Conservation (phyloP, 2,113 vertebrate genomes). For the Dinomys branickii region DNA sequence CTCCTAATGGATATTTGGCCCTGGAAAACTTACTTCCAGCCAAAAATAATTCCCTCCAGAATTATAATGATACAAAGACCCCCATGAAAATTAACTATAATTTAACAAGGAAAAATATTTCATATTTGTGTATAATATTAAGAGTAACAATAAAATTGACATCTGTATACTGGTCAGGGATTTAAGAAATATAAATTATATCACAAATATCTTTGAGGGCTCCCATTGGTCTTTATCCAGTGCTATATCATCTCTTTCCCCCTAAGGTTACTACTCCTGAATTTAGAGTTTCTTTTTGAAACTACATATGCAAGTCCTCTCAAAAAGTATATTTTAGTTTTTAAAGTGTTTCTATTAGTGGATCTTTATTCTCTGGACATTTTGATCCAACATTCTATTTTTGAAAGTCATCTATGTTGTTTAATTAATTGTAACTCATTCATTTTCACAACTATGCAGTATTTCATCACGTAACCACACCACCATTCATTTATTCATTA, state of each 20-base stretch:
- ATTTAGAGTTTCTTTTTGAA: background rate
- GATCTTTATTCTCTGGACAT: background rate
- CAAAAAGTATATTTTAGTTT: background rate
- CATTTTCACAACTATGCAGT: background rate
- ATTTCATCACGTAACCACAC: background rate
- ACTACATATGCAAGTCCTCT: background rate
- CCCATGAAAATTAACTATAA: background rate
- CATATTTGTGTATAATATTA: constrained; percentile 10
- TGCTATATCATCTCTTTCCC: background rate
- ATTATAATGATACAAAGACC: background rate
- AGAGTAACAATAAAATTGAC: background rate
- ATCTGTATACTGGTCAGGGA: background rate
- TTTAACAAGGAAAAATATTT: background rate
- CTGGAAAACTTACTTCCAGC: background rate
- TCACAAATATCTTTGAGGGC: background rate
- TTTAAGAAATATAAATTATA: background rate
- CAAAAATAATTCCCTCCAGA: background rate
- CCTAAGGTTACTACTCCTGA: background rate
- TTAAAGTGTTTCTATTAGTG: background rate
- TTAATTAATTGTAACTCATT: background rate
- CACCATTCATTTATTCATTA: background rate
- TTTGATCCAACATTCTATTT: background rate
- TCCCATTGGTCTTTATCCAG: background rate
- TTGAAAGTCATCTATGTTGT: background rate
- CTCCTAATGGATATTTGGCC: background rate